These are phyloP conservation scores for Hyppa rectilinea DNA, from an alignment of 2,888 invertebrate species.

Conservation along the genomic window DNA sequence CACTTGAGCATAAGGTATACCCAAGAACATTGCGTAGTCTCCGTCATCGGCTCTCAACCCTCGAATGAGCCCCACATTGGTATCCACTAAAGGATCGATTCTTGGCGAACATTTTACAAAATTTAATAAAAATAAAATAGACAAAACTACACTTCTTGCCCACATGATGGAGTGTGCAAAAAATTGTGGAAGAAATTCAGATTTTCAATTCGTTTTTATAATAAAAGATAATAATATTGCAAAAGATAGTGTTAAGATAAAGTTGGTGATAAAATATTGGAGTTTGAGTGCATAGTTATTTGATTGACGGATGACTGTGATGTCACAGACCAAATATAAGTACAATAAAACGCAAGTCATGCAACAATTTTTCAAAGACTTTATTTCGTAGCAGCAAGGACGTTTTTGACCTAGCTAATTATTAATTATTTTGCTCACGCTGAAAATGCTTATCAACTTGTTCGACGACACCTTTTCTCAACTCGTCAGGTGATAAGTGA, in stretches of 20 bases:
- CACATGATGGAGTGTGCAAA: constrained; percentile 24
- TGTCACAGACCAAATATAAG: background rate
- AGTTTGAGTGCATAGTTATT: background rate
- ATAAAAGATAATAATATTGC: constrained; percentile 13
- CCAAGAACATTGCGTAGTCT: constrained; percentile 76
- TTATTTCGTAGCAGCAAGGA: background rate
- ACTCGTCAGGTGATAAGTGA: background rate
- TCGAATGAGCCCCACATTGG: constrained; percentile 70
- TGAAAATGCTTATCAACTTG: background rate
- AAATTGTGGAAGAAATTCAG: background rate
- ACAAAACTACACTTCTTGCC: background rate
- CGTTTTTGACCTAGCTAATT: background rate
- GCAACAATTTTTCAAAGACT: background rate
- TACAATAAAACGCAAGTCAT: background rate
- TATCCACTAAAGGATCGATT: constrained; percentile 70
- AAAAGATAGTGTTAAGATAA: constrained; percentile 23
- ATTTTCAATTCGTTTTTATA: constrained; percentile 12
- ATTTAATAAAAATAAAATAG: constrained; percentile 22
- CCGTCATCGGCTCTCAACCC: constrained; percentile 73
- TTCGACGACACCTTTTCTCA: background rate
- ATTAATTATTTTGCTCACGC: background rate
- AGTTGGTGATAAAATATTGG: constrained; percentile 1
- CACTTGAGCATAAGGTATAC: constrained; percentile 76
- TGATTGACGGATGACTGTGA: background rate
- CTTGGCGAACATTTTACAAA: constrained; percentile 41